A percentile compares a stretch with the other conserved stretches of the same genome.
Evolutionary conservation across 2,888 invertebrate species (phyloP).

Genomic region (Cotesia congregata): DNA sequence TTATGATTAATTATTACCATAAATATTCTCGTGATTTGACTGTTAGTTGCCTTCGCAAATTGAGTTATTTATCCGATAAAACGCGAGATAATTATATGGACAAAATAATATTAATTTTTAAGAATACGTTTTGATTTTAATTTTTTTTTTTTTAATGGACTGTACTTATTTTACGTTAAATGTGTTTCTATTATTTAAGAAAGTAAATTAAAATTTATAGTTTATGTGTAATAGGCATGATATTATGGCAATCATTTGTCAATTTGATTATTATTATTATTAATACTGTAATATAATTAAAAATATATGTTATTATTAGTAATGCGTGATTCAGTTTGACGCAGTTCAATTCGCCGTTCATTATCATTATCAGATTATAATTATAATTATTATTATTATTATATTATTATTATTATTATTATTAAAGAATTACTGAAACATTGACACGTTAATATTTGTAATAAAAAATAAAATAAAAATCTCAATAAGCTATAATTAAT

Average conservation of each 20-base stretch:
- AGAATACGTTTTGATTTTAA: constrained; percentile 43
- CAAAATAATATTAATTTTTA: constrained; percentile 37
- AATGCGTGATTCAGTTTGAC: constrained; percentile 50
- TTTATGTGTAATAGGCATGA: constrained; percentile 50
- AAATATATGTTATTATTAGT: constrained; percentile 47
- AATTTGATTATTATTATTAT: constrained; percentile 48
- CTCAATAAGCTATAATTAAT: constrained; percentile 31
- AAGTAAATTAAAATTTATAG: not conserved
- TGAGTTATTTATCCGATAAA: constrained; percentile 25
- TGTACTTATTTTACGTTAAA: constrained; percentile 27
- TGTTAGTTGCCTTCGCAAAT: constrained; percentile 44
- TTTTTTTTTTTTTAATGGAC: constrained; percentile 37
- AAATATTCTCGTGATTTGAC: constrained; percentile 41
- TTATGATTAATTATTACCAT: not conserved
- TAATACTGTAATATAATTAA: constrained; percentile 55
- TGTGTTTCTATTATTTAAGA: constrained; percentile 39
- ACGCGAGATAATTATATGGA: constrained; percentile 41
- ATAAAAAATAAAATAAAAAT: not conserved
- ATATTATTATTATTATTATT: not conserved
- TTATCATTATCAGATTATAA: not conserved
- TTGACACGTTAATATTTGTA: not conserved
- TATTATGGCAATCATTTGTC: constrained; percentile 56
- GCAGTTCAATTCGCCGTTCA: constrained; percentile 43
- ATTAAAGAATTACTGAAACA: not conserved
- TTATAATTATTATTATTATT: not conserved